phyloP scores from a whole-genome alignment of 2,797 vertebrate species.

The Oryzias dopingdopingensis region DNA sequence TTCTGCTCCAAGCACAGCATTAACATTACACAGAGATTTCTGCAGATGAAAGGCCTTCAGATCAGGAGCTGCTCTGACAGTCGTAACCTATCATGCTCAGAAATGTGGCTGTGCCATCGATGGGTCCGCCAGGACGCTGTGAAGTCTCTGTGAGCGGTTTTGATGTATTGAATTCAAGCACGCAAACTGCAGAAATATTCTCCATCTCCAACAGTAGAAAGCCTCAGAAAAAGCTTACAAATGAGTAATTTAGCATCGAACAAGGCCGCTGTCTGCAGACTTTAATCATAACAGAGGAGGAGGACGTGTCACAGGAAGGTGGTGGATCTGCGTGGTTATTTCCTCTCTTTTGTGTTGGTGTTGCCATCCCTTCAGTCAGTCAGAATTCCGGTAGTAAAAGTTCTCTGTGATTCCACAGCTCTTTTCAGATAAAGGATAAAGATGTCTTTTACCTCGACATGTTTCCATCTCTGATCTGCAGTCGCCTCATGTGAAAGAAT shows the following conservation, averaged over 20 bases:
- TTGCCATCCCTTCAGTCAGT: too few species aligned
- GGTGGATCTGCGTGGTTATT: too few species aligned
- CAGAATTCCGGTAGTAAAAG: too few species aligned
- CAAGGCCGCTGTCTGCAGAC: slow-evolving; percentile 3
- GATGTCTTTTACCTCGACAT: too few species aligned
- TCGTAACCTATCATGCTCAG: slow-evolving; percentile 62
- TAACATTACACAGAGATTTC: slow-evolving; percentile 58
- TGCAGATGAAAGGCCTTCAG: slow-evolving; percentile 68
- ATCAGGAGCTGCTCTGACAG: slow-evolving; percentile 57
- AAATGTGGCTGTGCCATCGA: slow-evolving; percentile 47
- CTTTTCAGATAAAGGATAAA: too few species aligned
- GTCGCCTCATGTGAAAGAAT: too few species aligned
- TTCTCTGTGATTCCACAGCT: too few species aligned
- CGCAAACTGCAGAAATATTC: slow-evolving; percentile 44
- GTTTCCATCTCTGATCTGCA: too few species aligned
- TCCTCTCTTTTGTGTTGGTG: too few species aligned
- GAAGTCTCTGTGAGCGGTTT: slow-evolving; percentile 65
- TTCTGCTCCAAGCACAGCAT: slow-evolving; percentile 34
- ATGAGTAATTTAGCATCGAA: slow-evolving; percentile 27
- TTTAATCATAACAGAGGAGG: neutral
- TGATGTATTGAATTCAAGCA: slow-evolving; percentile 48
- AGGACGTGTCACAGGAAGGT: neutral
- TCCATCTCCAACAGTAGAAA: slow-evolving; percentile 20
- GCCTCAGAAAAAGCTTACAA: slow-evolving; percentile 21
- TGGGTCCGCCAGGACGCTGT: slow-evolving; percentile 52